Evolutionary conservation across 2,113 vertebrate species (phyloP).

Genomic region (Hucho hucho): DNA sequence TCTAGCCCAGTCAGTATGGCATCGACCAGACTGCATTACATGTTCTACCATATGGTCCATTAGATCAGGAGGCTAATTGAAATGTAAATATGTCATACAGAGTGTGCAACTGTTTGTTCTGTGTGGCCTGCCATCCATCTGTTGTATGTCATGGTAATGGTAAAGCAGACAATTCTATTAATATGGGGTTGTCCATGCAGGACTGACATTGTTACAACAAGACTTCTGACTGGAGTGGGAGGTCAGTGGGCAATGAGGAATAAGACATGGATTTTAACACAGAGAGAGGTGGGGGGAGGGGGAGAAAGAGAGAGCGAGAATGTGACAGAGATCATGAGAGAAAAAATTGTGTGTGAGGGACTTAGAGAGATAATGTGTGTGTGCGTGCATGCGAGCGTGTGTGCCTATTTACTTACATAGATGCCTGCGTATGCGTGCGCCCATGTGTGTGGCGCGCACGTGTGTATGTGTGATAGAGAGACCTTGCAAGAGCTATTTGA

Average conservation of each 20-base stretch:
- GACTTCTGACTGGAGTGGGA: not conserved
- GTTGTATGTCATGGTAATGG: too few species aligned
- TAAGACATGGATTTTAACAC: too few species aligned
- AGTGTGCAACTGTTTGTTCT: not conserved
- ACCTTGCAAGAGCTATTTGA: conserved; percentile 42
- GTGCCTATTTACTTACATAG: not conserved
- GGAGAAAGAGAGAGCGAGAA: too few species aligned
- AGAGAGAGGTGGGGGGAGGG: too few species aligned
- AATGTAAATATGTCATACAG: not conserved
- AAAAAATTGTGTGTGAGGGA: not conserved
- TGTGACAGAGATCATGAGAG: not conserved
- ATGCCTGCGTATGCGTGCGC: not conserved
- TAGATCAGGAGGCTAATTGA: not conserved
- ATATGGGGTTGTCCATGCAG: not conserved
- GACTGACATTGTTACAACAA: not conserved
- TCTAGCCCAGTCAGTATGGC: not conserved
- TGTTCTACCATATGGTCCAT: not conserved
- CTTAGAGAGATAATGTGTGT: too few species aligned
- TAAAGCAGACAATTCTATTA: too few species aligned
- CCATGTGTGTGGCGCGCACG: too few species aligned
- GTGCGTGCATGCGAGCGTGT: not conserved
- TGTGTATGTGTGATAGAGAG: not conserved
- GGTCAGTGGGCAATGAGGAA: not conserved
- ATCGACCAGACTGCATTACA: conserved; percentile 9
- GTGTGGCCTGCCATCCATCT: not conserved